phyloP scores from a whole-genome alignment of 2,888 invertebrate genomes.

The Girardia tigrina region DNA sequence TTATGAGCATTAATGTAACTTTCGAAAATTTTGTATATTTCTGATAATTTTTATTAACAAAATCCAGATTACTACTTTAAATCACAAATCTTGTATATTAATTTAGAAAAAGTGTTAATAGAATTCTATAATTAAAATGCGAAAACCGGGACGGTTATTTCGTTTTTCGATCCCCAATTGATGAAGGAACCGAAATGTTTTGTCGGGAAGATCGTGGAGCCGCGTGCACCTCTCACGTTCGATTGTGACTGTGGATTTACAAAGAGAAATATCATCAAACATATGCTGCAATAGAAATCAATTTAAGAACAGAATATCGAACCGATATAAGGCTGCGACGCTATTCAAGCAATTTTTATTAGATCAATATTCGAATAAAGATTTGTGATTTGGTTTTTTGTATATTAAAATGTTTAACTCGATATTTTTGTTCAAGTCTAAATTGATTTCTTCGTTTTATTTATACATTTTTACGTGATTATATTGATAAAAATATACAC shows the following conservation, averaged over 20 bases:
- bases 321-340: slow-evolving; percentile 69
- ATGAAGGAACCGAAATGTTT: slow-evolving; percentile 55
- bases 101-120: slow-evolving; percentile 48
- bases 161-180: slow-evolving; percentile 55
- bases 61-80: too few species aligned
- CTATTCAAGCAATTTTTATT: slow-evolving; percentile 55
- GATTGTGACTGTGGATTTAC: slow-evolving; percentile 98
- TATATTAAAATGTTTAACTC: too few species aligned
- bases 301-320: slow-evolving; percentile 81
- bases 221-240: slow-evolving; percentile 71
- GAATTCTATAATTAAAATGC: slow-evolving; percentile 76
- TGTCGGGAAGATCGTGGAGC: slow-evolving; percentile 72
- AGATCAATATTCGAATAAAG: not conserved
- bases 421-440: too few species aligned
- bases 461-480: too few species aligned
- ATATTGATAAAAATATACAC: too few species aligned
- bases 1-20: too few species aligned
- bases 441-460: too few species aligned
- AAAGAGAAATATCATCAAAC: slow-evolving; percentile 57
- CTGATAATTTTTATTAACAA: too few species aligned
- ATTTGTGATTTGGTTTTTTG: too few species aligned
- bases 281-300: slow-evolving; percentile 75
- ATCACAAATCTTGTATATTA: too few species aligned
- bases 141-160: slow-evolving; percentile 79
- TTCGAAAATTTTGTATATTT: too few species aligned